Evolutionary conservation across 2,113 vertebrate species (phyloP).

Genomic region (Pterophyllum scalare): DNA sequence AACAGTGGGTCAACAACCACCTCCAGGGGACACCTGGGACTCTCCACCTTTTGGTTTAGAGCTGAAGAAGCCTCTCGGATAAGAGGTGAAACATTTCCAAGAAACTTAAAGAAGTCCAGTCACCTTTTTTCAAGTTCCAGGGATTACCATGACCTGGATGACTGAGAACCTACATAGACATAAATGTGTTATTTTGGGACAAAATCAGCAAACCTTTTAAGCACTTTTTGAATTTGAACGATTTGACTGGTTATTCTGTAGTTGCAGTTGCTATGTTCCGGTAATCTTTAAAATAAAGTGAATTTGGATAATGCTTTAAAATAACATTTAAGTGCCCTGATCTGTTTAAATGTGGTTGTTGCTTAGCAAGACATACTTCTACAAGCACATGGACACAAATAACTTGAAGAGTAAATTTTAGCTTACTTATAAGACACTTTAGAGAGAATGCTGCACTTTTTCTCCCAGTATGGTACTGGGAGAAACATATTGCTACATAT

Average conservation of each 20-base stretch:
- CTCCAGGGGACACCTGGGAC: too few relatives aligned
- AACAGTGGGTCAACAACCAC: too few relatives aligned
- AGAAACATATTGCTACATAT: not conserved
- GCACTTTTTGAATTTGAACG: not conserved
- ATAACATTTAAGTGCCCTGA: not conserved
- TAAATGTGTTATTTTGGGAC: not conserved
- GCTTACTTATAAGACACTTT: not conserved
- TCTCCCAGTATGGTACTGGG: not conserved
- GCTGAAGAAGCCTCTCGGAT: too few relatives aligned
- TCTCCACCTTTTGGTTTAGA: too few relatives aligned
- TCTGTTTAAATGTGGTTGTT: not conserved
- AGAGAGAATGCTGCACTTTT: not conserved
- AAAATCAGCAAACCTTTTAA: not conserved
- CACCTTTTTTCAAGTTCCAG: too few relatives aligned
- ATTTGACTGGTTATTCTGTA: not conserved
- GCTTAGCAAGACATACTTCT: not conserved
- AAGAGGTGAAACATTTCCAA: too few relatives aligned
- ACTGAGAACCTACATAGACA: too few relatives aligned
- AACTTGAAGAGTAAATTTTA: not conserved
- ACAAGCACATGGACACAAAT: not conserved
- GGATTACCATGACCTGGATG: too few relatives aligned
- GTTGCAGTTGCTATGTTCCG: not conserved
- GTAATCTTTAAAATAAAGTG: not conserved
- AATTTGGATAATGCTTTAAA: not conserved
- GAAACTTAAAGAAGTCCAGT: too few relatives aligned